These are phyloP conservation scores for Palloptera scutellata DNA, from an alignment of 2,888 invertebrate genomes.

Conservation along the genomic window DNA sequence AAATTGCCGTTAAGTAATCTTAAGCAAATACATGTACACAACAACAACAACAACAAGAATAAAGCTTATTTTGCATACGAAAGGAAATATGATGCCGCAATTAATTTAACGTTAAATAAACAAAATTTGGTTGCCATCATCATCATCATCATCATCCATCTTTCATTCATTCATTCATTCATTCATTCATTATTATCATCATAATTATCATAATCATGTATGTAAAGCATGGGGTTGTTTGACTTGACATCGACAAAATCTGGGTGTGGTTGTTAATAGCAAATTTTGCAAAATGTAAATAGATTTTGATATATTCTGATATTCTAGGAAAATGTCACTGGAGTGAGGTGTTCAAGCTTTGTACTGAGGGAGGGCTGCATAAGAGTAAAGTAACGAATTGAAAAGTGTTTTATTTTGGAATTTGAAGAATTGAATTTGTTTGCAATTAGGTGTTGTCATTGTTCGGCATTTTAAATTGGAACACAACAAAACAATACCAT, in stretches of 20 bases:
- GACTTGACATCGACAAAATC: neutral
- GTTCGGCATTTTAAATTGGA: too few relatives aligned
- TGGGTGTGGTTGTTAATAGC: conserved; percentile 26
- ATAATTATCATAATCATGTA: too few relatives aligned
- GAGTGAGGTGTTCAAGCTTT: neutral
- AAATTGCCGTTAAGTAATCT: conserved; percentile 47
- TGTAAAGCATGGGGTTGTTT: neutral
- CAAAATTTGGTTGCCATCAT: conserved; percentile 33
- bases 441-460: too few relatives aligned
- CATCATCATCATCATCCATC: too few relatives aligned
- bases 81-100: conserved; percentile 49
- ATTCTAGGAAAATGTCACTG: neutral
- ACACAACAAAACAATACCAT: too few relatives aligned
- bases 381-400: neutral
- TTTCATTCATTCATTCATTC: too few relatives aligned
- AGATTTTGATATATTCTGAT: conserved; percentile 11
- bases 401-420: conserved; percentile 4
- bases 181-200: too few relatives aligned
- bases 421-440: neutral
- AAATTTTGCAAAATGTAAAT: conserved; percentile 20
- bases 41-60: conserved; percentile 5
- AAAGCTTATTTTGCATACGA: conserved; percentile 39
- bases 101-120: conserved; percentile 51
- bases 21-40: conserved; percentile 42
- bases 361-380: neutral